phyloP scores from a whole-genome alignment of 2,888 invertebrate species.

The Euphydryas editha region DNA sequence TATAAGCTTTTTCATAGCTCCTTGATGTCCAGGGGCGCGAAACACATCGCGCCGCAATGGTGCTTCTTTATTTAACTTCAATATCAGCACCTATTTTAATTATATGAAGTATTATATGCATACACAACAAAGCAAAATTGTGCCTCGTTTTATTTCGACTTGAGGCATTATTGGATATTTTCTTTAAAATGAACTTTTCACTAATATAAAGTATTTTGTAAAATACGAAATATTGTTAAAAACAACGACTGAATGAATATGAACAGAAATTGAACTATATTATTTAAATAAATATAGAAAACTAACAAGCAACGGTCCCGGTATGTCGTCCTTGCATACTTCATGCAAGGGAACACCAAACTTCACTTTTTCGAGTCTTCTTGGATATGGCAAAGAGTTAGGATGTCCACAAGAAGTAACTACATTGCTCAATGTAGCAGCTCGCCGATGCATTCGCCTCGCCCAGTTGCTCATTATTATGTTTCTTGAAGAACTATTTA shows the following conservation, averaged over 20 bases:
- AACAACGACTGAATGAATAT: neutral
- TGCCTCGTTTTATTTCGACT: too few relatives aligned
- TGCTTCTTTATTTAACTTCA: conserved; percentile 97
- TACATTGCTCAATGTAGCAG: conserved; percentile 94
- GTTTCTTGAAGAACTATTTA: conserved; percentile 44
- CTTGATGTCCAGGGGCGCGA: conserved; percentile 97
- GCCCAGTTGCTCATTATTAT: conserved; percentile 94
- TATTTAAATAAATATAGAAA: conserved; percentile 35
- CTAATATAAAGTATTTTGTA: neutral
- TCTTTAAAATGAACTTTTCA: neutral
- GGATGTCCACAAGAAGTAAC: conserved; percentile 96
- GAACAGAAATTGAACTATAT: neutral
- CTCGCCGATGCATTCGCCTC: conserved; percentile 95
- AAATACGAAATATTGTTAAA: neutral
- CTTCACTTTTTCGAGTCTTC: conserved; percentile 95
- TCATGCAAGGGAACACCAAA: conserved; percentile 96
- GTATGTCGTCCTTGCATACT: conserved; percentile 97
- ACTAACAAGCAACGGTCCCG: conserved; percentile 94
- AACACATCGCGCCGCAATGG: conserved; percentile 97
- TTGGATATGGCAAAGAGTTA: conserved; percentile 89
- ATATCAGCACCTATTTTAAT: conserved; percentile 89
- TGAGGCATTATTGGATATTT: too few relatives aligned
- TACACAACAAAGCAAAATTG: neutral
- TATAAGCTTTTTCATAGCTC: conserved; percentile 96
- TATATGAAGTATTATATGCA: conserved; percentile 21